These are phyloP conservation scores for Thelaira solivaga DNA, from an alignment of 2,888 invertebrate species.

Conservation along the genomic window DNA sequence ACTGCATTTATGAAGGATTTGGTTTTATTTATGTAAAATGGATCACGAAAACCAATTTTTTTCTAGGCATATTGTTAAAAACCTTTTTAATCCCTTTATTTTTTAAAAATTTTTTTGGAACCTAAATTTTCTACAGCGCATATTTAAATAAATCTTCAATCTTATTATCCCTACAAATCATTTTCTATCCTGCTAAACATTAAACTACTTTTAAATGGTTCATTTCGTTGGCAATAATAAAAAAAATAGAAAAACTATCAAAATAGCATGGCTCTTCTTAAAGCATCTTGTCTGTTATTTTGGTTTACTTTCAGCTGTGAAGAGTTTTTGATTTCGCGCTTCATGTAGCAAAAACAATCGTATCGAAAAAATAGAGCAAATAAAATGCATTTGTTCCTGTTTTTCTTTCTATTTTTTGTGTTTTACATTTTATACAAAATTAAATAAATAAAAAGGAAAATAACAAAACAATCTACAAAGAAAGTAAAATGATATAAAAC, in stretches of 20 bases:
- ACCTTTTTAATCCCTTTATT: no score
- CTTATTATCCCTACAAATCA: neutral
- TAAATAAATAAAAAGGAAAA: neutral
- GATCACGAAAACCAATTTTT: no score
- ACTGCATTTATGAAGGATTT: no score
- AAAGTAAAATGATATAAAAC: slow-evolving; percentile 18
- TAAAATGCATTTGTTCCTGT: slow-evolving; percentile 12
- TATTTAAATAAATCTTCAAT: neutral
- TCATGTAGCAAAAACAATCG: slow-evolving; percentile 46
- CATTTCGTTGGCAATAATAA: slow-evolving; percentile 5
- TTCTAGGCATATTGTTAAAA: no score
- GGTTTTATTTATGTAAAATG: no score
- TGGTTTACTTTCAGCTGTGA: slow-evolving; percentile 21
- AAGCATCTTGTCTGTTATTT: slow-evolving; percentile 36
- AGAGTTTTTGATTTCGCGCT: slow-evolving; percentile 60
- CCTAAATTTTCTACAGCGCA: slow-evolving; percentile 14
- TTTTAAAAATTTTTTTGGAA: no score
- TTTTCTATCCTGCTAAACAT: slow-evolving; percentile 34
- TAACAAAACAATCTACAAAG: slow-evolving; percentile 3
- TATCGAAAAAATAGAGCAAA: slow-evolving; percentile 40
- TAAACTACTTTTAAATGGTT: slow-evolving; percentile 54
- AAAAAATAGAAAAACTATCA: slow-evolving; percentile 18
- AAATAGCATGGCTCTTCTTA: slow-evolving; percentile 28
- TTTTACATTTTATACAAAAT: neutral
- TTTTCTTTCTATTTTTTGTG: slow-evolving; percentile 21